Conservation (phyloP, 1,140 invertebrate genomes). For the Hyphantria cunea region DNA sequence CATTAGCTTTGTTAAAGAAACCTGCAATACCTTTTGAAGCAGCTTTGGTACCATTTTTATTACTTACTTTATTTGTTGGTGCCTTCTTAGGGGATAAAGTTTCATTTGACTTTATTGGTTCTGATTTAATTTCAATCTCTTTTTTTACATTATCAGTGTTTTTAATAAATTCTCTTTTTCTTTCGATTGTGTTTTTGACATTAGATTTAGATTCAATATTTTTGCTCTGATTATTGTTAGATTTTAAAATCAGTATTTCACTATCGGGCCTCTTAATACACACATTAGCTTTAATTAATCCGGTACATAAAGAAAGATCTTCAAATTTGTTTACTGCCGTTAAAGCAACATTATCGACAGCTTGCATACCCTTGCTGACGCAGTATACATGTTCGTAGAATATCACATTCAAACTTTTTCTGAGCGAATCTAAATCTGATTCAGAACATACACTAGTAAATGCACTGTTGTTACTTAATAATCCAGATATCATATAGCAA, state of each 20-base stretch:
- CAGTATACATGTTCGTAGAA: conserved; percentile 72
- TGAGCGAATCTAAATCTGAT: conserved; percentile 44
- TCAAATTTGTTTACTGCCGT: conserved; percentile 57
- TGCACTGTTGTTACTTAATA: conserved; percentile 48
- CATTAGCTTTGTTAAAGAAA: conserved; percentile 61
- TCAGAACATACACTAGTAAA: conserved; percentile 55
- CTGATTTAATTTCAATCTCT: conserved; percentile 25
- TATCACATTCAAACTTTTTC: conserved; percentile 46
- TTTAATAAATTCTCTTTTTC: conserved; percentile 34
- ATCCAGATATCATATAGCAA: conserved; percentile 62
- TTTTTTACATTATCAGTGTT: conserved; percentile 15
- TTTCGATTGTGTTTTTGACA: conserved; percentile 35
- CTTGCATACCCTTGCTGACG: conserved; percentile 49
- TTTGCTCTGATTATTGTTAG: conserved; percentile 44
- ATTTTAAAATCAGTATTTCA: conserved; percentile 60
- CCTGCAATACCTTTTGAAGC: conserved; percentile 59
- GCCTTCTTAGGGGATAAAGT: conserved; percentile 46
- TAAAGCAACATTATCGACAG: conserved; percentile 49
- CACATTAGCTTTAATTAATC: conserved; percentile 55
- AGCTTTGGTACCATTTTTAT: conserved; percentile 43
- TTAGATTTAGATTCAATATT: conserved; percentile 29
- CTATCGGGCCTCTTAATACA: conserved; percentile 52
- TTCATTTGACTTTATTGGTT: conserved; percentile 35
- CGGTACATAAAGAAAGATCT: conserved; percentile 60
- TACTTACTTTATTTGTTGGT: conserved; percentile 29